Evolutionary conservation across 2,113 vertebrate genomes (phyloP).

Genomic region (Planiliza haematocheilus): DNA sequence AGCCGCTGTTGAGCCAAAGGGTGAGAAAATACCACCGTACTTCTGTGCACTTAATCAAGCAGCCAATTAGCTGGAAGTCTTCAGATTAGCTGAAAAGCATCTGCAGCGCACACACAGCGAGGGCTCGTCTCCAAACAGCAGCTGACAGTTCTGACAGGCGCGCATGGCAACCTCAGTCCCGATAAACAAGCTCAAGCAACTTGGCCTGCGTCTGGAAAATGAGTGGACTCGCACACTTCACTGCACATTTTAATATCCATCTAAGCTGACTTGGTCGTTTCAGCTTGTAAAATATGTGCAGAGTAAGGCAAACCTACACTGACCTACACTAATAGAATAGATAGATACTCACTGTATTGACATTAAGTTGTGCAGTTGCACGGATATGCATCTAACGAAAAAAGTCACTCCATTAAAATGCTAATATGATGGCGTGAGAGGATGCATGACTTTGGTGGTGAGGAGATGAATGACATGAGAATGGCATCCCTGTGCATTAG

Average conservation of each 20-base stretch:
- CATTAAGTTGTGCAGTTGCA: neutral
- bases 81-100: constrained; percentile 13
- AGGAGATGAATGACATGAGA: no score
- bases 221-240: constrained; percentile 16
- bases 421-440: no score
- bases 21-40: constrained; percentile 12
- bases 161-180: constrained; percentile 9
- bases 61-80: constrained; percentile 41
- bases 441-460: no score
- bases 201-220: constrained; percentile 26
- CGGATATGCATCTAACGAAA: constrained; percentile 1
- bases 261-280: constrained; percentile 5
- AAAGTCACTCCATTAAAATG: no score
- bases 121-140: constrained; percentile 16
- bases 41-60: constrained; percentile 11
- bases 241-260: constrained; percentile 31
- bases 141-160: constrained; percentile 46
- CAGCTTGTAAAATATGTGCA: constrained; percentile 26
- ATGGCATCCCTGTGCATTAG: no score
- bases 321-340: no score
- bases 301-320: constrained; percentile 2
- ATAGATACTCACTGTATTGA: neutral
- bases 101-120: constrained; percentile 9
- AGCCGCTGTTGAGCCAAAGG: constrained; percentile 6
- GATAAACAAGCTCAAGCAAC: constrained; percentile 30